Conservation (phyloP, 2,888 invertebrate species). For the Kryphioiulus occultus region DNA sequence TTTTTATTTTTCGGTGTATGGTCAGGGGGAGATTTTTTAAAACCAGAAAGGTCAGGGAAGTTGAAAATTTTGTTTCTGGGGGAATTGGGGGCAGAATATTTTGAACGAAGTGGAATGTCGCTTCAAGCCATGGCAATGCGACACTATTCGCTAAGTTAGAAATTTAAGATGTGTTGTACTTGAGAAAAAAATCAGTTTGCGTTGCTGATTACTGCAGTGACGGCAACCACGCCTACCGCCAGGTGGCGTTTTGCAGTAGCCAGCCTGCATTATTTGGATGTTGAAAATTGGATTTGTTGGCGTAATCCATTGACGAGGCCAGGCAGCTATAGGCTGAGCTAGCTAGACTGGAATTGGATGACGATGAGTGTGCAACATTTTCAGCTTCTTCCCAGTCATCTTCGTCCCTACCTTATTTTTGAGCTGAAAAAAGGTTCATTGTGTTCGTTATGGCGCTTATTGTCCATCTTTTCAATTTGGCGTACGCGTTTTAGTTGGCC, state of each 20-base stretch:
- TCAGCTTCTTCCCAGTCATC: constrained; percentile 19
- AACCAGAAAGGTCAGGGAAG: too few relatives aligned
- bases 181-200: too few relatives aligned
- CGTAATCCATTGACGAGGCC: neutral
- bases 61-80: too few relatives aligned
- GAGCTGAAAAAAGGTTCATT: constrained; percentile 32
- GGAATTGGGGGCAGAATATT: too few relatives aligned
- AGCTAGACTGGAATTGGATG: constrained; percentile 1
- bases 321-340: too few relatives aligned
- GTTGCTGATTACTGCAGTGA: neutral
- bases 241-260: neutral
- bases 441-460: constrained; percentile 37
- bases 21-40: too few relatives aligned
- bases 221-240: neutral
- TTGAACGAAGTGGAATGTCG: too few relatives aligned
- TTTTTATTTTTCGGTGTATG: too few relatives aligned
- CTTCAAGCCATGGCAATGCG: too few relatives aligned
- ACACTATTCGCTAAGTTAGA: too few relatives aligned
- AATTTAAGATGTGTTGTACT: too few relatives aligned
- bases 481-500: constrained; percentile 40
- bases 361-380: constrained; percentile 26
- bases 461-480: constrained; percentile 35
- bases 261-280: neutral
- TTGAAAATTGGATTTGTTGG: neutral
- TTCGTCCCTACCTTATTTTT: constrained; percentile 28